These are phyloP conservation scores for Hetaerina americana DNA, from an alignment of 1,140 invertebrate species.

Conservation along the genomic window DNA sequence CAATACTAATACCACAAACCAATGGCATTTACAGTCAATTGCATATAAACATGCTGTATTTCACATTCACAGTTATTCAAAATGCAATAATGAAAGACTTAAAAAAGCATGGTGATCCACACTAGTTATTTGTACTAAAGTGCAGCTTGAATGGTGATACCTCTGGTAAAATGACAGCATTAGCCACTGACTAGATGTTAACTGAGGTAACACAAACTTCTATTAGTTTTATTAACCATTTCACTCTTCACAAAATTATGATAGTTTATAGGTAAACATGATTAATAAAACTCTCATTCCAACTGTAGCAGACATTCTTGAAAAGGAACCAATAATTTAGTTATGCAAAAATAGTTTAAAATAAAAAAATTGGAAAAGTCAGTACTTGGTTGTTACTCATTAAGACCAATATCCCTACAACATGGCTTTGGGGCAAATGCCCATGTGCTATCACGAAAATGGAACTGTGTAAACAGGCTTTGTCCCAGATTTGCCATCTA, in stretches of 20 bases:
- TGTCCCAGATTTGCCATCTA: neutral
- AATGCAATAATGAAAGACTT: conserved; percentile 13
- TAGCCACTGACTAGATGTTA: conserved; percentile 12
- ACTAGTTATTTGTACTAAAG: conserved; percentile 14
- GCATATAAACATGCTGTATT: neutral
- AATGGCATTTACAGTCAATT: neutral
- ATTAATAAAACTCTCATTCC: neutral
- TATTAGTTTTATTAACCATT: neutral
- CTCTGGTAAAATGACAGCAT: conserved; percentile 9
- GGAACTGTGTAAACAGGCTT: neutral
- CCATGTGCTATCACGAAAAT: neutral
- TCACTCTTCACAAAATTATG: neutral
- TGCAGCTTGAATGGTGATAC: conserved; percentile 11
- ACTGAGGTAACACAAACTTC: conserved; percentile 6
- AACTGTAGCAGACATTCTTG: neutral
- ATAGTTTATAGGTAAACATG: neutral
- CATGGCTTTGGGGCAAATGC: neutral
- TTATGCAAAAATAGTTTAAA: neutral
- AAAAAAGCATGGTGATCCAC: conserved; percentile 12
- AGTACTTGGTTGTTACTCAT: no score
- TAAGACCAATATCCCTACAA: neutral
- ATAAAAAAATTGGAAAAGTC: neutral
- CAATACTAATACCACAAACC: neutral
- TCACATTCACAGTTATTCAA: conserved; percentile 1
- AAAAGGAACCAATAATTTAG: neutral